These are phyloP conservation scores for Ondatra zibethicus DNA, from an alignment of 2,113 vertebrate species.

Conservation along the genomic window DNA sequence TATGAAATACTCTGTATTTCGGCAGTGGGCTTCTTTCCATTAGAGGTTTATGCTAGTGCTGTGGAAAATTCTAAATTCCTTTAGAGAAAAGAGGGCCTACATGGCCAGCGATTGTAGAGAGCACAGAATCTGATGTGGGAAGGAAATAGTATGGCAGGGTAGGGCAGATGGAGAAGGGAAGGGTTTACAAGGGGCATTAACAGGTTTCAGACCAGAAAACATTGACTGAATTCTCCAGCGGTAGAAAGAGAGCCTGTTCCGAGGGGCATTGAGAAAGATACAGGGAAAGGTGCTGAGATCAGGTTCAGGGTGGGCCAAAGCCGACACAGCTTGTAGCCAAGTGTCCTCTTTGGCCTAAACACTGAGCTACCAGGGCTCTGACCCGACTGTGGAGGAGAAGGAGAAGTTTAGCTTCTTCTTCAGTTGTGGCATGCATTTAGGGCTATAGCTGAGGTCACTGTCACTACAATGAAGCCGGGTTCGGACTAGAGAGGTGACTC, in stretches of 20 bases:
- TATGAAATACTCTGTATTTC: no score
- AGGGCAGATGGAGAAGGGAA: background rate
- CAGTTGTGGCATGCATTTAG: background rate
- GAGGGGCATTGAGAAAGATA: background rate
- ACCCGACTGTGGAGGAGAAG: background rate
- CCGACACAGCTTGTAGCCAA: background rate
- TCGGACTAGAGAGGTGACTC: no score
- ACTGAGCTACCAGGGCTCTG: background rate
- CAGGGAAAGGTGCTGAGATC: background rate
- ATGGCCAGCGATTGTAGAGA: background rate
- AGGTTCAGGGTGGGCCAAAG: background rate
- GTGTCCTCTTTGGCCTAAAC: background rate
- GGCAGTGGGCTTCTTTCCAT: no score
- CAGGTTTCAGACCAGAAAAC: background rate
- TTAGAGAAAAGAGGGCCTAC: no score
- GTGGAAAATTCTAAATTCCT: no score
- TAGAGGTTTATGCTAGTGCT: no score
- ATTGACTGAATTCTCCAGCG: background rate
- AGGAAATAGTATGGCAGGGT: background rate
- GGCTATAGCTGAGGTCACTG: no score
- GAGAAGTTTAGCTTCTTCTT: background rate
- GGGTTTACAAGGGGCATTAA: background rate
- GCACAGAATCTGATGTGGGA: background rate
- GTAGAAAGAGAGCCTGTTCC: background rate
- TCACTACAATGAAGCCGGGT: no score